phyloP scores from a whole-genome alignment of 1,140 invertebrate genomes.

The Brachionus paranguensis region DNA sequence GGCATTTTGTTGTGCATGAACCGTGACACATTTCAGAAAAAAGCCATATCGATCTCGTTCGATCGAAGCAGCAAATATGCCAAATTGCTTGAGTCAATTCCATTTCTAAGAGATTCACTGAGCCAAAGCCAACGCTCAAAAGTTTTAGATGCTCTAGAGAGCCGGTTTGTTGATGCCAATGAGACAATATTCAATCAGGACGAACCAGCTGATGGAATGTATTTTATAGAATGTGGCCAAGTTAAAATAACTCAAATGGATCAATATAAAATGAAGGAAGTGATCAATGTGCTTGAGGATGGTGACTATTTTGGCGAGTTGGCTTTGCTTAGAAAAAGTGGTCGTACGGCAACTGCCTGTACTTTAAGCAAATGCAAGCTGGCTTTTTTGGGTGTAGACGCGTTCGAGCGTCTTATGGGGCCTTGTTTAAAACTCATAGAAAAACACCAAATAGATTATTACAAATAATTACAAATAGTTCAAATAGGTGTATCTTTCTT shows the following conservation, averaged over 20 bases:
- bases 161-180: conserved; percentile 67
- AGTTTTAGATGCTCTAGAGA: conserved; percentile 82
- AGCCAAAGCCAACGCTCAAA: conserved; percentile 82
- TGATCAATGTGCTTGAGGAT: conserved; percentile 44
- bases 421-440: conserved; percentile 98
- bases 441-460: conserved; percentile 62
- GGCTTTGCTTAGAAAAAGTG: background rate
- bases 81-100: conserved; percentile 70
- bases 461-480: background rate
- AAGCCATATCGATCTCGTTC: conserved; percentile 85
- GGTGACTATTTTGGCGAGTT: conserved; percentile 49
- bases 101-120: conserved; percentile 63
- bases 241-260: conserved; percentile 62
- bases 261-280: conserved; percentile 44
- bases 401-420: conserved; percentile 89
- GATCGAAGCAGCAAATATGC: conserved; percentile 94
- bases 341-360: background rate
- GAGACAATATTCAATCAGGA: conserved; percentile 77
- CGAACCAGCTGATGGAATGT: conserved; percentile 84
- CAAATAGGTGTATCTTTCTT: conserved; percentile 2
- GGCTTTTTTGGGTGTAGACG: conserved; percentile 89
- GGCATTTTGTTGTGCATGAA: conserved; percentile 64
- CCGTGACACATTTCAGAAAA: conserved; percentile 84
- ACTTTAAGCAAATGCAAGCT: conserved; percentile 48
- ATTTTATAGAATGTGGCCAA: conserved; percentile 81